Conservation (phyloP, 1,140 invertebrate genomes). For the Propsilocerus akamusi region DNA sequence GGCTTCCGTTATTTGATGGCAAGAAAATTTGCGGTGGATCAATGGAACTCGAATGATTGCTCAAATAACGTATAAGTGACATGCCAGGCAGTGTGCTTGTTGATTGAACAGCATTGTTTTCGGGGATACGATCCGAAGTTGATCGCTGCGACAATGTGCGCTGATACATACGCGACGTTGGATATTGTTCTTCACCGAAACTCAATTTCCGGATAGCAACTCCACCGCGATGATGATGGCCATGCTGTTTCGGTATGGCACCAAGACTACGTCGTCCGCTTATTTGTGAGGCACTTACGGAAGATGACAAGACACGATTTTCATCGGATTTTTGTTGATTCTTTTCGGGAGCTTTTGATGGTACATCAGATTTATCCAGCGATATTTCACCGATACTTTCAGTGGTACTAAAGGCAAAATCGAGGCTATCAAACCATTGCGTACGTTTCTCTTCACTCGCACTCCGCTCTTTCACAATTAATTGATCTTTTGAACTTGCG, state of each 20-base stretch:
- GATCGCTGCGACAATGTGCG: neutral
- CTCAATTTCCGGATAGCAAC: neutral
- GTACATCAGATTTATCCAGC: neutral
- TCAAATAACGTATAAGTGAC: neutral
- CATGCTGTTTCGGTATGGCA: conserved; percentile 7
- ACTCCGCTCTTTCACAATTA: conserved; percentile 31
- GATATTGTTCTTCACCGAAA: conserved; percentile 1
- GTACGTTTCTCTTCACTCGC: conserved; percentile 21
- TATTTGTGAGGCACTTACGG: neutral
- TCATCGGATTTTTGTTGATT: conserved; percentile 10
- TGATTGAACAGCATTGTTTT: neutral
- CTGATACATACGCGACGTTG: neutral
- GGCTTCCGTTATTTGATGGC: neutral
- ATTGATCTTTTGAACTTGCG: conserved; percentile 40
- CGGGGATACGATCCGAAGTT: neutral
- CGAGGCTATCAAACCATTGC: conserved; percentile 29
- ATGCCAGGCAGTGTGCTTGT: neutral
- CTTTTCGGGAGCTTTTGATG: conserved; percentile 13
- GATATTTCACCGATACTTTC: neutral
- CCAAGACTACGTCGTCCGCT: conserved; percentile 5
- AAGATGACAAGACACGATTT: neutral
- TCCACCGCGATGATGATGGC: neutral
- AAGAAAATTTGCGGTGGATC: neutral
- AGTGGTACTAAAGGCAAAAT: neutral
- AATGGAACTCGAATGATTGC: neutral